Evolutionary conservation across 2,888 invertebrate species (phyloP).

Genomic region (Tachina grossa): DNA sequence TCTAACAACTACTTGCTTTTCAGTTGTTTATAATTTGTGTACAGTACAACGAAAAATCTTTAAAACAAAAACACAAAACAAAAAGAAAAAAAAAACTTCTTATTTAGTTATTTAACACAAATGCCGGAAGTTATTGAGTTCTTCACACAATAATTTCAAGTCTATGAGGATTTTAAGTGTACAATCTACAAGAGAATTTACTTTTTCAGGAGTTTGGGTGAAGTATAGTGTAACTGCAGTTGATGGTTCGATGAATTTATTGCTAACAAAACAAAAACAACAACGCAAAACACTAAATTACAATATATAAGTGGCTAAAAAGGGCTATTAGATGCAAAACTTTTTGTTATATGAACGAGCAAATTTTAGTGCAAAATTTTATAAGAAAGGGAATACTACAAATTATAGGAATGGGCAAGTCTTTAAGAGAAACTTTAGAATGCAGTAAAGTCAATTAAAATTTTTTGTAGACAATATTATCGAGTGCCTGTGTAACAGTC

Average conservation of each 20-base stretch:
- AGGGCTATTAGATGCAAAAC: conserved; percentile 60
- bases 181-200: conserved; percentile 30
- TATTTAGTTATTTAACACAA: conserved; percentile 71
- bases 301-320: conserved; percentile 67
- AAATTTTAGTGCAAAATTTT: background rate
- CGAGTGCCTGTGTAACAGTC: background rate
- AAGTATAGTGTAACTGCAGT: conserved; percentile 67
- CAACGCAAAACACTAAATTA: conserved; percentile 70
- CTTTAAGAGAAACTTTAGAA: conserved; percentile 20
- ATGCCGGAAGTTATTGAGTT: conserved; percentile 78
- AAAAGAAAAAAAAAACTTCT: conserved; percentile 52
- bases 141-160: conserved; percentile 56
- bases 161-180: conserved; percentile 58
- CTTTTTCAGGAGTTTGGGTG: conserved; percentile 36
- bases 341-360: conserved; percentile 42
- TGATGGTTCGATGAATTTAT: conserved; percentile 81
- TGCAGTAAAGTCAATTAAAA: background rate
- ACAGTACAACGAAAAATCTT: conserved; percentile 34
- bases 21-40: conserved; percentile 39
- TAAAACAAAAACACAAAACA: conserved; percentile 34
- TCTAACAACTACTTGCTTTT: conserved; percentile 38
- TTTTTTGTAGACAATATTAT: too few relatives aligned
- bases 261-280: conserved; percentile 74
- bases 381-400: background rate
- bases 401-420: background rate